These are phyloP conservation scores for Pollenia angustigena DNA, from an alignment of 2,888 invertebrate species.

Conservation along the genomic window DNA sequence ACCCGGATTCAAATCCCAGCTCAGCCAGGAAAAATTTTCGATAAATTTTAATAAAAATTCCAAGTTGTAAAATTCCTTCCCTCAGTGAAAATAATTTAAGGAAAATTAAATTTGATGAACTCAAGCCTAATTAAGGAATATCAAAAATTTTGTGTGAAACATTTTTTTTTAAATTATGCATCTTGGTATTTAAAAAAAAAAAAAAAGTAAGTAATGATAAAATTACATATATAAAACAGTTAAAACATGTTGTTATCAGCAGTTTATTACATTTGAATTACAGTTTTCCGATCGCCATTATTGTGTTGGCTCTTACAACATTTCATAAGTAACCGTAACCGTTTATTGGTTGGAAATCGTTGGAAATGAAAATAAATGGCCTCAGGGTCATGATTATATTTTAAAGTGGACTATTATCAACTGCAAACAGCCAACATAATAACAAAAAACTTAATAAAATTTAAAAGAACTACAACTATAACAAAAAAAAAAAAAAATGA, in stretches of 20 bases:
- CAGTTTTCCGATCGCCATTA: constrained; percentile 44
- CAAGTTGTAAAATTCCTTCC: too few species aligned
- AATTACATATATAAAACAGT: constrained; percentile 60
- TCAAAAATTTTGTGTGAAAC: neutral
- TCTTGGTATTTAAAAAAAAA: neutral
- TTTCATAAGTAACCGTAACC: constrained; percentile 47
- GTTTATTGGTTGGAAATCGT: constrained; percentile 42
- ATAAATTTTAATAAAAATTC: too few species aligned
- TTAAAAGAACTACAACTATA: neutral
- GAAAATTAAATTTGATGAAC: too few species aligned
- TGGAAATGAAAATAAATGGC: constrained; percentile 70
- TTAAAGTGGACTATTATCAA: constrained; percentile 71
- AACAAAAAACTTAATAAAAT: neutral
- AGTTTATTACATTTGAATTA: constrained; percentile 73
- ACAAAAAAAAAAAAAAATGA: neutral
- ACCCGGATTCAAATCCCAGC: too few species aligned
- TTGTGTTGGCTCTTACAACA: constrained; percentile 21
- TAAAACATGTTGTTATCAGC: constrained; percentile 72
- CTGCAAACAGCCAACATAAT: constrained; percentile 40
- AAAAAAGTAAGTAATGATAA: constrained; percentile 56
- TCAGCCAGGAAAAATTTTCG: too few species aligned
- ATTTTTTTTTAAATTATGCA: neutral
- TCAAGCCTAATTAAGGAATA: too few species aligned
- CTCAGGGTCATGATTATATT: constrained; percentile 70
- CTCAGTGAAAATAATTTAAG: too few species aligned